Conservation (phyloP, 2,888 invertebrate species). For the Volucella zonaria region DNA sequence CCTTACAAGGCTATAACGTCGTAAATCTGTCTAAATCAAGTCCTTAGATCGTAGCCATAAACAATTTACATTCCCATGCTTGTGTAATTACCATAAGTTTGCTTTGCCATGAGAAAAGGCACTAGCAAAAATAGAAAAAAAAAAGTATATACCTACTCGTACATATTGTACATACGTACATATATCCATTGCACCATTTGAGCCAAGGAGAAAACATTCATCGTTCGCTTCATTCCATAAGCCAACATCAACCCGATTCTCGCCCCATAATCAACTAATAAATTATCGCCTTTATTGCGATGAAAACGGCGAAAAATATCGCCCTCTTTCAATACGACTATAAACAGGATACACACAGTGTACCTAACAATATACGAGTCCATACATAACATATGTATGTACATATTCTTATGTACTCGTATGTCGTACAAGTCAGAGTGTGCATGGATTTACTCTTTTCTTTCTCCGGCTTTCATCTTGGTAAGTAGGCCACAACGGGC, state of each 20-base stretch:
- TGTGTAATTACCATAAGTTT: constrained; percentile 69
- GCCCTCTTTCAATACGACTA: constrained; percentile 35
- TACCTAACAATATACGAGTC: too few relatives aligned
- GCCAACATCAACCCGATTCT: constrained; percentile 35
- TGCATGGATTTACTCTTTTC: constrained; percentile 45
- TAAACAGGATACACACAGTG: constrained; percentile 42
- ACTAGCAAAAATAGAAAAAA: neutral
- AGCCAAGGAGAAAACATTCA: constrained; percentile 32
- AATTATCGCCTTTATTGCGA: constrained; percentile 74
- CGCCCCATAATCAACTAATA: constrained; percentile 69
- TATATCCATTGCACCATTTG: constrained; percentile 51
- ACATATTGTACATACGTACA: neutral
- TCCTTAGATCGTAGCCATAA: constrained; percentile 62
- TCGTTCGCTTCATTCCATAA: constrained; percentile 16
- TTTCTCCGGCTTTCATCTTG: constrained; percentile 28
- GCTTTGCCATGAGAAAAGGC: neutral
- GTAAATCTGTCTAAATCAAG: constrained; percentile 70
- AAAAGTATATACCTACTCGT: neutral
- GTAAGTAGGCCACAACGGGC: constrained; percentile 48
- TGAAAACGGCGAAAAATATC: constrained; percentile 72
- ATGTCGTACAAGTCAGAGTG: neutral
- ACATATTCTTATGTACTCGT: too few relatives aligned
- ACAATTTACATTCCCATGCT: constrained; percentile 65
- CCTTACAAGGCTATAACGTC: constrained; percentile 63
- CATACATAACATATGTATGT: too few relatives aligned